Base-by-base conservation (phyloP, 2,113 vertebrate species). In the Engraulis encrasicolus region DNA sequence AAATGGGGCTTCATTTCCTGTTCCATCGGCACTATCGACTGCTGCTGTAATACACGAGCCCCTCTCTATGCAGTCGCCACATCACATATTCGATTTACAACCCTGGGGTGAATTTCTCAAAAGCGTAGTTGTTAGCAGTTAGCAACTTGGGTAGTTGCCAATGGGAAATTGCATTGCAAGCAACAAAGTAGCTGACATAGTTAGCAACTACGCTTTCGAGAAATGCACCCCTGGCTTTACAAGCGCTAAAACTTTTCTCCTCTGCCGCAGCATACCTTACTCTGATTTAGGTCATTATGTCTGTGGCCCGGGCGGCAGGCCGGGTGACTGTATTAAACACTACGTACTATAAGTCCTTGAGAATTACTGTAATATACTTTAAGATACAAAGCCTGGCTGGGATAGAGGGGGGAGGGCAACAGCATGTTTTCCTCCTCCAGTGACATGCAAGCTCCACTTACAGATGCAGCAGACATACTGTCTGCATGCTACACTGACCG, bases 1-100 rank as follows among this genome's bases (percentile, higher is more conserved):
- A 74, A 34, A 74, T 34, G 31, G 61, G 66, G 34, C 66, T 74
- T 17, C 27, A 74, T 74, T 74, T 36, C 66, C 66, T 74, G 66
- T 74, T 1, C 23, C 66, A 74, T 34, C 6, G 27, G 14, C 66
- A 74, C 66, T 74, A 74, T 74, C 34, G 66, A 74, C 31, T 74
- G 27, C 66, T 74, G 14, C 66, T 74, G 66, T 74, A 74, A 74
- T 74, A 1, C 31, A 74, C 34, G 66, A 31, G n/a, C n/a, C 11
- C 11, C 66, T 15, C 66, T 34, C 2, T 14, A 31, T 34, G 66
- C 34, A 74, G 66, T 74, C n/a, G 27, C 23, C 15, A n/a, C n/a
- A n/a, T n/a, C 4, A 74, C 31, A 27, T 71, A 71, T 74, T 74
- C 14, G 15, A 74, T 31, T 11, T 34, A 74, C 66, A 31, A 14